Evolutionary conservation across 2,797 vertebrate genomes (phyloP).

Genomic region (Pangasius mekongensis): DNA sequence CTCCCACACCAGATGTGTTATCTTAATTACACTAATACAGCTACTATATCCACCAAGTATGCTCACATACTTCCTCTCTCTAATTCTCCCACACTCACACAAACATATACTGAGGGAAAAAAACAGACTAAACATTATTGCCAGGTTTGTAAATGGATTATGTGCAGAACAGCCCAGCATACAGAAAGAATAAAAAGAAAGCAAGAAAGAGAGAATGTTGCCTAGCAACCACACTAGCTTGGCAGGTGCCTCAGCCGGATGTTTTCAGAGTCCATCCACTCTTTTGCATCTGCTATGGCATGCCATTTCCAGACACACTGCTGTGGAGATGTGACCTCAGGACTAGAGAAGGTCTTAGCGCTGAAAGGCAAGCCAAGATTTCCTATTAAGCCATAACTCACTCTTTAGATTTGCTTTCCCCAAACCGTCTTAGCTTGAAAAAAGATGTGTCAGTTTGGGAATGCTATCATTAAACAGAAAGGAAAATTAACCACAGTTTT

Average conservation of each 20-base stretch:
- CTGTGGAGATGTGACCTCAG: not conserved
- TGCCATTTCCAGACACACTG: not conserved
- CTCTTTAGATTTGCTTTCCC: not conserved
- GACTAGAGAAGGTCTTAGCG: not conserved
- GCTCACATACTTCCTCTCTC: not conserved
- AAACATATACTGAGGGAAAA: constrained; percentile 23
- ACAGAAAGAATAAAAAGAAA: constrained; percentile 41
- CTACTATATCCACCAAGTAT: constrained; percentile 7
- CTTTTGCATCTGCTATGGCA: not conserved
- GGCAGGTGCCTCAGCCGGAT: constrained; percentile 63
- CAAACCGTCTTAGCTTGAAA: not conserved
- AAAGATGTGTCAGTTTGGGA: not conserved
- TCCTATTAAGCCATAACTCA: not conserved
- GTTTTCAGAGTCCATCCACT: constrained; percentile 30
- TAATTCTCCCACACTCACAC: not conserved
- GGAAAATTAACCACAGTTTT: not conserved
- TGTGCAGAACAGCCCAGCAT: constrained; percentile 29
- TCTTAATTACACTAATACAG: constrained; percentile 35
- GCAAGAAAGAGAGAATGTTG: constrained; percentile 64
- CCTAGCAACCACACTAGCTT: constrained; percentile 69
- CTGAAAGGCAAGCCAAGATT: constrained; percentile 7
- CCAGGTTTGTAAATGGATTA: constrained; percentile 38
- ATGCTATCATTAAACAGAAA: not conserved
- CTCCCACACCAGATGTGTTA: constrained; percentile 29
- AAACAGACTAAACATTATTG: constrained; percentile 47